phyloP scores from a whole-genome alignment of 2,888 invertebrate genomes.

The Dasysyrphus albostriatus region DNA sequence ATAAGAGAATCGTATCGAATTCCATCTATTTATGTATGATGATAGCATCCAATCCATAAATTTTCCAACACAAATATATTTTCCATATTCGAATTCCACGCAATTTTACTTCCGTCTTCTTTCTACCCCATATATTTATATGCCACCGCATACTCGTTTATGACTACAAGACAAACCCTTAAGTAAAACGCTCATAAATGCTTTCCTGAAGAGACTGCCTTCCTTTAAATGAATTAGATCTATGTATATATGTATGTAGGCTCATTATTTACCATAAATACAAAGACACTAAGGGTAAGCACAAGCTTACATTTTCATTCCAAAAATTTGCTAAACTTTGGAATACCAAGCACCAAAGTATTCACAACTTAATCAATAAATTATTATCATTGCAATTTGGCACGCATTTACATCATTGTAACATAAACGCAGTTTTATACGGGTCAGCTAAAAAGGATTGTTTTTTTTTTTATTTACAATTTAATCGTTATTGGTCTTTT shows the following conservation, averaged over 20 bases:
- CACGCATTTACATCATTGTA: conserved; percentile 41
- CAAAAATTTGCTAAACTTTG: conserved; percentile 9
- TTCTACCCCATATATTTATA: neutral
- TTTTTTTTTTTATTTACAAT: neutral
- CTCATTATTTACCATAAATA: neutral
- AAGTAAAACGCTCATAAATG: conserved; percentile 31
- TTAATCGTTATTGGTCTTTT: neutral
- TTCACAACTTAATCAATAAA: conserved; percentile 66
- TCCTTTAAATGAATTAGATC: neutral
- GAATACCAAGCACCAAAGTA: conserved; percentile 26
- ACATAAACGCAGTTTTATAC: neutral
- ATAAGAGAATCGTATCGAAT: neutral
- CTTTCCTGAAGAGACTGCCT: conserved; percentile 15
- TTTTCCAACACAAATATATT: conserved; percentile 25
- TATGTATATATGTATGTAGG: neutral
- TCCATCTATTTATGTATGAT: neutral
- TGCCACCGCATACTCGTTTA: neutral
- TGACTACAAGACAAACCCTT: conserved; percentile 44
- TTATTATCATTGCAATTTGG: conserved; percentile 55
- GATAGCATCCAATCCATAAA: conserved; percentile 12
- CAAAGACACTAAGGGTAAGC: neutral
- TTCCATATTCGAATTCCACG: conserved; percentile 39
- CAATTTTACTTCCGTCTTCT: neutral
- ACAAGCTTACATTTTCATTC: neutral
- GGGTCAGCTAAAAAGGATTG: neutral